phyloP scores from a whole-genome alignment of 2,888 invertebrate genomes.

The Meandrusa payeni region DNA sequence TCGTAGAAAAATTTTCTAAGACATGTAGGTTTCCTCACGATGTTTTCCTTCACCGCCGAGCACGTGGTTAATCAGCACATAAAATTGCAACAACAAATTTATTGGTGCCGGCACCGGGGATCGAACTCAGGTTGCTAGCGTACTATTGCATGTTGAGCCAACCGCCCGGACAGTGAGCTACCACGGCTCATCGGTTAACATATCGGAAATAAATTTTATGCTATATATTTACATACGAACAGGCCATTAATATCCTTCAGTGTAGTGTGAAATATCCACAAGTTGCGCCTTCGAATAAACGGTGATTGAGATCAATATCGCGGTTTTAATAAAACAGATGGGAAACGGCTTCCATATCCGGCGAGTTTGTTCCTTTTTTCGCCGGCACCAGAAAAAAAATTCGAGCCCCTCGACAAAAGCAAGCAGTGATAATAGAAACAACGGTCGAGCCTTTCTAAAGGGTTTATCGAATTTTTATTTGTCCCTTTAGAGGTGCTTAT shows the following conservation, averaged over 20 bases:
- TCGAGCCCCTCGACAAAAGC: conserved; percentile 61
- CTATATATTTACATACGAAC: conserved; percentile 10
- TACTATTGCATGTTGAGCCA: too few species aligned
- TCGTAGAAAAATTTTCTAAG: too few species aligned
- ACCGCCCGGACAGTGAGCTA: too few species aligned
- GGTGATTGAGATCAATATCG: conserved; percentile 68
- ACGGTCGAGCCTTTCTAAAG: conserved; percentile 58
- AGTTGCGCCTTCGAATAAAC: conserved; percentile 42
- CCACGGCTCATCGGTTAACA: too few species aligned
- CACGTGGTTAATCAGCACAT: too few species aligned
- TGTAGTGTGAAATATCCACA: conserved; percentile 22
- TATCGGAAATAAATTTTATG: too few species aligned
- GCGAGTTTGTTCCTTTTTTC: conserved; percentile 61
- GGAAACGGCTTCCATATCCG: conserved; percentile 70
- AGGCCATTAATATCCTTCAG: conserved; percentile 15
- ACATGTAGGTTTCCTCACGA: too few species aligned
- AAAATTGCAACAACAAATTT: too few species aligned
- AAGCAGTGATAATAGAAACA: conserved; percentile 76
- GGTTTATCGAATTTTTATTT: conserved; percentile 74
- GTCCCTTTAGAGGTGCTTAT: conserved; percentile 42
- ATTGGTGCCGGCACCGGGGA: too few species aligned
- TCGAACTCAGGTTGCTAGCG: too few species aligned
- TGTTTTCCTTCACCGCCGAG: too few species aligned
- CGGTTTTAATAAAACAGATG: conserved; percentile 77
- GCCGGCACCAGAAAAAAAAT: conserved; percentile 48